Percentiles rank a stretch among this genome's conserved stretches.
These are phyloP conservation scores for Ahaetulla prasina DNA, from an alignment of 2,113 vertebrate genomes.

Conservation along the genomic window DNA sequence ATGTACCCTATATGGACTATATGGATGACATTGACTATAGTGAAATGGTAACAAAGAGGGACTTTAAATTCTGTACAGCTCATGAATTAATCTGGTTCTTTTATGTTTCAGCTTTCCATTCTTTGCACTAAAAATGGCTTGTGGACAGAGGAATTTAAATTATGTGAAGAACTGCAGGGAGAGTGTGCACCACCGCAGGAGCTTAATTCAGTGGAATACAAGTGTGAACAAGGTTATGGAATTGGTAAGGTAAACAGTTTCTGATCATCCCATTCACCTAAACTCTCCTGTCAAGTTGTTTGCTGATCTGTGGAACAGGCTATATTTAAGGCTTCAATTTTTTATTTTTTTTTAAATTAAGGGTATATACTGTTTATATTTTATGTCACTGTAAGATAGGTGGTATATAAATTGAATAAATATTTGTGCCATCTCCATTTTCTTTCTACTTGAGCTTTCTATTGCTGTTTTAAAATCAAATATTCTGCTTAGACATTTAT, in stretches of 20 bases:
- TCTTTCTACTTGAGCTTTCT: not conserved
- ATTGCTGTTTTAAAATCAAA: not conserved
- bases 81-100: not conserved
- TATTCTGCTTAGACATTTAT: not conserved
- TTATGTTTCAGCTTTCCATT: conserved; percentile 72
- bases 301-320: not conserved
- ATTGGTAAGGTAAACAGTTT: conserved; percentile 74
- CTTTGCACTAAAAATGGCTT: conserved; percentile 83
- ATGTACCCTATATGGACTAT: not conserved
- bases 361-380: not conserved
- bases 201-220: conserved; percentile 83
- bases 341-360: not conserved
- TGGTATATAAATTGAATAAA: not conserved
- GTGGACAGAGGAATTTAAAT: conserved; percentile 85
- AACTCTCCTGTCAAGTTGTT: not conserved
- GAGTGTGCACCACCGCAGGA: conserved; percentile 73
- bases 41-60: not conserved
- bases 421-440: not conserved
- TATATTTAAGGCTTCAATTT: not conserved
- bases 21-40: not conserved
- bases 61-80: not conserved
- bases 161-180: conserved; percentile 82
- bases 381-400: not conserved
- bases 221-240: conserved; percentile 78
- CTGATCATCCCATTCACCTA: not conserved